Conservation (phyloP, 2,888 invertebrate genomes). For the Microctonus hyperodae region DNA sequence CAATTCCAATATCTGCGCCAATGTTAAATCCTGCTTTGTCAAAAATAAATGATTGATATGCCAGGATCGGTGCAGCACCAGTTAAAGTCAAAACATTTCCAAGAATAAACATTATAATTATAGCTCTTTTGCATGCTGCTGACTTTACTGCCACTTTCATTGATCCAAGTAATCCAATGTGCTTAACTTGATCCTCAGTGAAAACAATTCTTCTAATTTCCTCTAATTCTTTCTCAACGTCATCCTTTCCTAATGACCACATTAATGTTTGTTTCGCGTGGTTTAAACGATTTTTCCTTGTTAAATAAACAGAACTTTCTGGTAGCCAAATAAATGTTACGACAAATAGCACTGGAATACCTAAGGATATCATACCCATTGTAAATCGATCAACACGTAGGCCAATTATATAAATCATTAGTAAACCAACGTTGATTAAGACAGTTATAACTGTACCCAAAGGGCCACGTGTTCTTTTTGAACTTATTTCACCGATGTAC, state of each 20-base stretch:
- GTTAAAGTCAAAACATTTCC: slow-evolving; percentile 53
- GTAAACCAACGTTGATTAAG: slow-evolving; percentile 55
- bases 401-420: slow-evolving; percentile 53
- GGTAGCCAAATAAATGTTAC: slow-evolving; percentile 57
- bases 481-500: slow-evolving; percentile 59
- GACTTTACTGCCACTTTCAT: slow-evolving; percentile 39
- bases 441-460: slow-evolving; percentile 53
- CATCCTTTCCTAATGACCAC: slow-evolving; percentile 55
- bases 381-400: slow-evolving; percentile 46
- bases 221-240: slow-evolving; percentile 56
- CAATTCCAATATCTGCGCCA: slow-evolving; percentile 52
- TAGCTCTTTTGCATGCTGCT: slow-evolving; percentile 49
- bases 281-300: slow-evolving; percentile 50
- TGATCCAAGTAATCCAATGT: slow-evolving; percentile 36
- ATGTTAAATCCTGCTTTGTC: slow-evolving; percentile 52
- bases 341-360: slow-evolving; percentile 50
- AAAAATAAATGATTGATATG: slow-evolving; percentile 57
- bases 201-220: slow-evolving; percentile 57
- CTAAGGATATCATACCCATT: slow-evolving; percentile 52
- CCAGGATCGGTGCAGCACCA: slow-evolving; percentile 56
- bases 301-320: slow-evolving; percentile 57
- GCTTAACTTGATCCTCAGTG: slow-evolving; percentile 44
- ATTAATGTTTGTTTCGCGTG: slow-evolving; percentile 54
- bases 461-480: slow-evolving; percentile 56
- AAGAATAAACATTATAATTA: slow-evolving; percentile 52